A percentile compares a stretch with the other conserved stretches of the same genome.
These are phyloP conservation scores for Lepidurus couesii DNA, from an alignment of 1,140 invertebrate genomes.

Conservation along the genomic window DNA sequence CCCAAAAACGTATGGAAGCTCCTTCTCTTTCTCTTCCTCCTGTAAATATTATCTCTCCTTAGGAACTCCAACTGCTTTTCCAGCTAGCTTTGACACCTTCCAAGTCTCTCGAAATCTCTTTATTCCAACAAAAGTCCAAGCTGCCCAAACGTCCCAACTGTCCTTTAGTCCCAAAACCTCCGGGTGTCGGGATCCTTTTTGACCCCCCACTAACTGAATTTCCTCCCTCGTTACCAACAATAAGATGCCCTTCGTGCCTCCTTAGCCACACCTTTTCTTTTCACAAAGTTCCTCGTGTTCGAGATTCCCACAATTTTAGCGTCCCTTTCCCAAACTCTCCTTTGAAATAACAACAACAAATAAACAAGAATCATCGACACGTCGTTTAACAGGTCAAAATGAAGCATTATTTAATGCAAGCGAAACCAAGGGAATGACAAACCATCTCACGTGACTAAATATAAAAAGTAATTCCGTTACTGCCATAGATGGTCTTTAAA, in stretches of 20 bases:
- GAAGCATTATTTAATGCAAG: no score
- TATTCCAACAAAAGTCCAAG: neutral
- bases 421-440: no score
- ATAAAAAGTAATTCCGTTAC: no score
- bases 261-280: neutral
- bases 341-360: no score
- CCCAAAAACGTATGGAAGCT: neutral
- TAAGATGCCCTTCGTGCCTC: neutral
- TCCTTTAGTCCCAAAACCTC: no score
- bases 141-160: neutral
- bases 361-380: no score
- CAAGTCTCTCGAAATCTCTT: neutral
- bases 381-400: no score
- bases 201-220: slow-evolving; percentile 1
- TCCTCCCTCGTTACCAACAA: slow-evolving; percentile 18
- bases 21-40: neutral
- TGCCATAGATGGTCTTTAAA: no score
- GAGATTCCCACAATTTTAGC: no score
- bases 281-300: neutral
- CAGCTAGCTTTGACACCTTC: neutral
- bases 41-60: neutral
- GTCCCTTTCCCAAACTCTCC: no score
- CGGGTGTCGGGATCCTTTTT: neutral
- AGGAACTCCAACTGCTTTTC: slow-evolving; percentile 19
- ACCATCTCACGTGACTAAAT: no score